These are phyloP conservation scores for Aleiodes leptofemur DNA, from an alignment of 2,888 invertebrate species.

Conservation along the genomic window DNA sequence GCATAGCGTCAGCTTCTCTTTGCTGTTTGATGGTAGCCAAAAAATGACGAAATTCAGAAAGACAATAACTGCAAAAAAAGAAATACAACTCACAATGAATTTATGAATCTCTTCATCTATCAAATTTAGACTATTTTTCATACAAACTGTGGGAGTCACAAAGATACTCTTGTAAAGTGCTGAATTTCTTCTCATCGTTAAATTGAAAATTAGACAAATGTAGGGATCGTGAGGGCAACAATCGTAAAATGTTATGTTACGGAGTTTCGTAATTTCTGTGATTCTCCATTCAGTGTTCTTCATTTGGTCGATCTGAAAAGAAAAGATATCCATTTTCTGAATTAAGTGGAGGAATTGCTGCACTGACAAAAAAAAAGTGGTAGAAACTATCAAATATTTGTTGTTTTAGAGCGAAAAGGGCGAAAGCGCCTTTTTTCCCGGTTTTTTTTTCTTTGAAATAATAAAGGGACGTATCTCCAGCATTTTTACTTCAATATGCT, in stretches of 20 bases:
- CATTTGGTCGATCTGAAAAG: constrained; percentile 30
- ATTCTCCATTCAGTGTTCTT: constrained; percentile 77
- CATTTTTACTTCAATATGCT: no score
- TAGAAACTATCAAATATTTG: not conserved
- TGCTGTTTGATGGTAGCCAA: constrained; percentile 82
- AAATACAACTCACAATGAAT: not conserved
- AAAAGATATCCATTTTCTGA: not conserved
- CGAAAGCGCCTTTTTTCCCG: no score
- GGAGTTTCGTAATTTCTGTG: constrained; percentile 70
- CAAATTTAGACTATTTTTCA: constrained; percentile 16
- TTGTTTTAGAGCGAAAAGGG: no score
- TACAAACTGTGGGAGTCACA: constrained; percentile 80
- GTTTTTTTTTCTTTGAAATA: no score
- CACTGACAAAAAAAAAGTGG: not conserved
- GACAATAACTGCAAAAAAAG: constrained; percentile 77
- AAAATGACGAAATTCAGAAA: constrained; percentile 80
- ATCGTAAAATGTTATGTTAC: constrained; percentile 74
- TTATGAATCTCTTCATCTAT: not conserved
- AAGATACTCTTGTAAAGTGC: constrained; percentile 80
- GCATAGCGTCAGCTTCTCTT: constrained; percentile 81
- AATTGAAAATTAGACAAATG: constrained; percentile 76
- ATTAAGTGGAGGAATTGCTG: not conserved
- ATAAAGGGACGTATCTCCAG: no score
- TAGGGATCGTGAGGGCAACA: constrained; percentile 80
- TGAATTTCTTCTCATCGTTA: constrained; percentile 78